phyloP scores from a whole-genome alignment of 2,888 invertebrate genomes.

The Toxonevra muliebris region DNA sequence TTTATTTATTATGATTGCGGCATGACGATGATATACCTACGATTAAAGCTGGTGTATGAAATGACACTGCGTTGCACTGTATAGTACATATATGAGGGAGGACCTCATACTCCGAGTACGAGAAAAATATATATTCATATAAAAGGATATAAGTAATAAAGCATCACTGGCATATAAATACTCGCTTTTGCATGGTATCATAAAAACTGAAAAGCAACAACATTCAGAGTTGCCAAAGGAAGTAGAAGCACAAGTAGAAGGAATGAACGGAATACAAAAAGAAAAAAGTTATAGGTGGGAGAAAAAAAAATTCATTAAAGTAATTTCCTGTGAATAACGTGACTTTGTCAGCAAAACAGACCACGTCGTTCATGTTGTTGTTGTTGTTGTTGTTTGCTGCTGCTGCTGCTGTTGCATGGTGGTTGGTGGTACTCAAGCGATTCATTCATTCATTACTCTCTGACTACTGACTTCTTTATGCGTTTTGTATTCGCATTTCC shows the following conservation, averaged over 20 bases:
- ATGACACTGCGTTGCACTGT: background rate
- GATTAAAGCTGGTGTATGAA: background rate
- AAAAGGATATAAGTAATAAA: constrained; percentile 20
- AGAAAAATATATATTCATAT: background rate
- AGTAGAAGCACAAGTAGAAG: background rate
- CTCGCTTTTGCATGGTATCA: background rate
- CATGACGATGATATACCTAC: constrained; percentile 1
- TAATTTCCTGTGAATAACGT: constrained; percentile 50
- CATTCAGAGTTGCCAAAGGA: too few species aligned
- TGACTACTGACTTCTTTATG: too few species aligned
- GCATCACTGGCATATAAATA: constrained; percentile 17
- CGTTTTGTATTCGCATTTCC: too few species aligned
- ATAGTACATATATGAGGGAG: background rate
- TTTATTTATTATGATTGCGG: constrained; percentile 32
- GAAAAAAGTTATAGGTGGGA: background rate
- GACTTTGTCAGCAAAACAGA: constrained; percentile 38
- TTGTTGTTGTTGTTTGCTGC: background rate
- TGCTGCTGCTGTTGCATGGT: background rate
- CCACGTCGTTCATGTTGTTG: constrained; percentile 3
- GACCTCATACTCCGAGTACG: too few species aligned
- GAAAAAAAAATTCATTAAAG: constrained; percentile 49
- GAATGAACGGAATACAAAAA: background rate
- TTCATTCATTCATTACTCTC: too few species aligned
- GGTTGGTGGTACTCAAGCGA: background rate
- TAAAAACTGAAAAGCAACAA: background rate